A percentile compares a stretch with the other conserved stretches of the same genome.
Conservation (phyloP, 2,113 vertebrate genomes). For the Nerophis ophidion region DNA sequence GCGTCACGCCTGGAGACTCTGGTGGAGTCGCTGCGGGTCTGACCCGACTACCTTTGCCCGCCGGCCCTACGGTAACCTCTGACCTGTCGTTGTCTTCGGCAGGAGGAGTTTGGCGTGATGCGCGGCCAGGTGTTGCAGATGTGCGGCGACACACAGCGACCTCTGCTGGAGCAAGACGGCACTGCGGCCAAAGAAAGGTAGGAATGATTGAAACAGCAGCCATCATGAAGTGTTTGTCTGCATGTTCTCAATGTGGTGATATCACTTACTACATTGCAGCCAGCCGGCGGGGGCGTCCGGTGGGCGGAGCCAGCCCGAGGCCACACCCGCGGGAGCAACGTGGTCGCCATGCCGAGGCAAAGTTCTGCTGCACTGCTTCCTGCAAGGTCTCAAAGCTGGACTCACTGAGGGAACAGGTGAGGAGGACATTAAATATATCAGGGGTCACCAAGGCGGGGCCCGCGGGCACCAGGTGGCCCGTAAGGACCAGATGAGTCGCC, state of each 20-base stretch:
- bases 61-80: neutral
- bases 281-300: constrained; percentile 14
- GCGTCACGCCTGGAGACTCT: constrained; percentile 62
- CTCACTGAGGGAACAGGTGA: constrained; percentile 64
- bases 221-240: neutral
- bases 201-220: too few relatives aligned
- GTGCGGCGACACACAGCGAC: constrained; percentile 40
- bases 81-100: neutral
- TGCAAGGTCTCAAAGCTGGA: constrained; percentile 69
- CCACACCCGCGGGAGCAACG: constrained; percentile 10
- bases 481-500: too few relatives aligned
- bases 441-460: too few relatives aligned
- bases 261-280: neutral
- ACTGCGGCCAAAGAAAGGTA: constrained; percentile 35
- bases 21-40: constrained; percentile 67
- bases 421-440: neutral
- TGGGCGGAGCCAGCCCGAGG: constrained; percentile 17
- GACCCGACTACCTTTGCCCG: neutral
- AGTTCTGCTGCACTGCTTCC: constrained; percentile 69
- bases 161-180: constrained; percentile 45
- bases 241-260: neutral
- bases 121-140: constrained; percentile 64
- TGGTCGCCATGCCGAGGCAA: constrained; percentile 46
- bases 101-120: constrained; percentile 71
- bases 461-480: too few relatives aligned